phyloP scores from a whole-genome alignment of 1,140 invertebrate genomes.

The Sycophaga agraensis region DNA sequence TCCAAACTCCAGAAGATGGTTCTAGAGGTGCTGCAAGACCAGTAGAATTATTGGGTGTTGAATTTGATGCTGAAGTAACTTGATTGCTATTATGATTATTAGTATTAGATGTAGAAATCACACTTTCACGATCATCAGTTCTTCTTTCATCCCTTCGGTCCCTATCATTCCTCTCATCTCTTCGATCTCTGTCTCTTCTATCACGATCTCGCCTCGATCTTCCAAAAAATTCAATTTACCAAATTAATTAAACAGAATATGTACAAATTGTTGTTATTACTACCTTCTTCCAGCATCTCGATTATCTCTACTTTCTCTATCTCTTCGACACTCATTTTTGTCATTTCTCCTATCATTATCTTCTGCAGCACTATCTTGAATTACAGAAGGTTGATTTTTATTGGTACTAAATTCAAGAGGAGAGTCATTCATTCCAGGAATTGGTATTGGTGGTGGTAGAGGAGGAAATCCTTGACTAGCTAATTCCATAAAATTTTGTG shows the following conservation, averaged over 20 bases:
- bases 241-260: background rate
- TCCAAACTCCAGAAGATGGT: conserved; percentile 48
- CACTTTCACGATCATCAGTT: conserved; percentile 41
- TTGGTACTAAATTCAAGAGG: conserved; percentile 69
- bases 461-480: conserved; percentile 55
- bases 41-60: conserved; percentile 34
- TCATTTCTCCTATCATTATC: conserved; percentile 54
- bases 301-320: conserved; percentile 46
- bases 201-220: conserved; percentile 51
- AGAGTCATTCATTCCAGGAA: conserved; percentile 67
- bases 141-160: conserved; percentile 48
- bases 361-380: conserved; percentile 52
- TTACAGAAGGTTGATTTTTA: conserved; percentile 65
- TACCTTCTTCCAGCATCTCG: conserved; percentile 47
- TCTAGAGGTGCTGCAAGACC: conserved; percentile 46
- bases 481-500: conserved; percentile 56
- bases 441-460: conserved; percentile 48
- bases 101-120: conserved; percentile 37
- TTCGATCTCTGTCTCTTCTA: conserved; percentile 51
- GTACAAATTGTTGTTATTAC: background rate
- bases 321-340: conserved; percentile 52
- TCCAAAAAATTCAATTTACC: background rate
- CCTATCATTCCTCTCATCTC: conserved; percentile 51
- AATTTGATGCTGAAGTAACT: conserved; percentile 38
- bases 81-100: conserved; percentile 43